Evolutionary conservation across 1,140 invertebrate genomes (phyloP), one percentile per base, ranked within the genome.

Genomic region (Drosophila bifasciata): DNA sequence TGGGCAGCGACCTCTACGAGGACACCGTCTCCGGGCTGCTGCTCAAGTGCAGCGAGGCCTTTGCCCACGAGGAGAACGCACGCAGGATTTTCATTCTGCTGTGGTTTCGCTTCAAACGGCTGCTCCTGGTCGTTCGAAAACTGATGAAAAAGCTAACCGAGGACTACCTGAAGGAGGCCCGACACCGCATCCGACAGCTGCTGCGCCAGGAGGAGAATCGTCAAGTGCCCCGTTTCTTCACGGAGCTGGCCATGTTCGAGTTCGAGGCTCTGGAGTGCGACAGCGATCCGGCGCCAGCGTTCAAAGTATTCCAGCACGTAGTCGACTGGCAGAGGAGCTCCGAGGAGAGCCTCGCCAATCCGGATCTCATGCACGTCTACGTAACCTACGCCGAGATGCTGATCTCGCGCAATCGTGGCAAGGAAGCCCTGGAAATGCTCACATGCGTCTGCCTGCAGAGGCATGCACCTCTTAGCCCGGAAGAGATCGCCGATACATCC

Each of bases 161-260:
- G 56, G 84, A 85, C 60, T 91, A 91, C 43, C 68, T 90, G 11
- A 94, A 93, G 56, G 92, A 92, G 45, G 79, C 93, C 1, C 93
- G 93, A 40, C 77, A 75, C 0, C 90, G 91, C 3, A 86, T 95
- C 5, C 95, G 95, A 36, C 91, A 92, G 2, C 92, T 95, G 40
- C 53, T 95, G 0, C 93, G 93, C 53, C 91, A 90, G 46, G 78
- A 92, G 11, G 89, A 92, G 40, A 94, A 95, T 74, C 69, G 75
- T 0, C 1, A 9, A 0, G 16, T 61, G 1, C 11, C 21, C 0
- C 45, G 90, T 92, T 67, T 93, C 57, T 95, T 94, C 76, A 91
- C 92, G 1, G 94, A 95, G 81, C 94, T 94, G 85, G 94, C 93
- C n/a, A 85, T 95, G 36, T 93, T 94, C 71, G 94, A 95, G 85